Base-by-base conservation (phyloP, 2,888 invertebrate species). In the Lypha dubia region DNA sequence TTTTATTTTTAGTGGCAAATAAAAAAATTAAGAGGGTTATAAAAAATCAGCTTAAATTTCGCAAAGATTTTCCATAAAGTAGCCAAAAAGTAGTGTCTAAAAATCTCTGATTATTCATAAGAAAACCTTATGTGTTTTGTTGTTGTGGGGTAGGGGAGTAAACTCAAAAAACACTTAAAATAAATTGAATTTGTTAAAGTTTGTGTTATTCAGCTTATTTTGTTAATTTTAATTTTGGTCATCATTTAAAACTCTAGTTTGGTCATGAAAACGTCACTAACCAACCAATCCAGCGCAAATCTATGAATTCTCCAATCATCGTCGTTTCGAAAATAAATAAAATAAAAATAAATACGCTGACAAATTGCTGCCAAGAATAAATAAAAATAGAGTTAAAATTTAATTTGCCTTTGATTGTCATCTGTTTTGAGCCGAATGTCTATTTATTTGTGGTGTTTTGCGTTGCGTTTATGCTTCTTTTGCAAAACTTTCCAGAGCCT, bases 331-430 rank as follows among this genome's bases (percentile, higher is more conserved):
- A 74, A 68, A 51, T 53, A 28, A 28, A 28, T 4, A 28, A 28
- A 28, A 28, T 28, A 28, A 28, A 28, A 2, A 28, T 28, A 28
- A 28, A 44, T 56, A 46, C 58, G 49, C 73, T 84, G 80, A 84
- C 84, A 84, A 84, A 84, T 84, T 80, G 80, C 80, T 62, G 73
- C 44, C 71, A 76, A 71, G 79, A 67, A 68, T 44, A 46, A 51
- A 71, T 32, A 53, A 62, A 74, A 67, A 60, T 80, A 68, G 60
- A 53, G 60, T 53, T 68, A 5, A 62, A 68, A 17, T 35, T 20
- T 70, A n/a, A 53, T 79, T 53, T 62, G 62, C 44, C 53, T 70
- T n/a, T 41, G 67, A 58, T 67, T 76, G 56, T 60, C 53, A 28
- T 35, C 53, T 44, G 70, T 56, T 79, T 44, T 44, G 22, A 53